Conservation (phyloP, 2,888 invertebrate species). For the Helleia helle region DNA sequence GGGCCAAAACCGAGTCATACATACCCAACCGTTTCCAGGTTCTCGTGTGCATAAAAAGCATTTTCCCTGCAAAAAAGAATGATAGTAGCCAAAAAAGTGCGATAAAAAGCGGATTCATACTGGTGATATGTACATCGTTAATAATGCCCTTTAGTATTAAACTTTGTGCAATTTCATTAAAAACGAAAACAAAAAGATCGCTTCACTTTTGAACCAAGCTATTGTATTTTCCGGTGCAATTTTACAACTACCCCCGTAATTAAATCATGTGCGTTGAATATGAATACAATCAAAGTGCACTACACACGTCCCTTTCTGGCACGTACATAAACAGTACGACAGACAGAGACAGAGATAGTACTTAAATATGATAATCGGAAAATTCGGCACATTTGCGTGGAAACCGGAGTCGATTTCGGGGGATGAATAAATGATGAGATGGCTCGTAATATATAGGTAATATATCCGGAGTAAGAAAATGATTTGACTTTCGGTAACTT, state of each 20-base stretch:
- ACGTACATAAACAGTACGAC: conserved; percentile 3
- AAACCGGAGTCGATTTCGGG: conserved; percentile 34
- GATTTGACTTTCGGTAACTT: conserved; percentile 14
- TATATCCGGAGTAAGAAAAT: conserved; percentile 25
- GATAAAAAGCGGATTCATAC: too few species aligned
- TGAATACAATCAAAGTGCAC: conserved; percentile 22
- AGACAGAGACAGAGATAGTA: conserved; percentile 33
- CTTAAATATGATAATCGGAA: conserved; percentile 64
- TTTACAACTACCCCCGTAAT: conserved; percentile 13
- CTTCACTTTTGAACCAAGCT: background rate
- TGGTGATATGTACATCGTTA: too few species aligned
- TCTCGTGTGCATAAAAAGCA: too few species aligned
- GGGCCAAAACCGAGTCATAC: too few species aligned
- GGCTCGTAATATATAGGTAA: conserved; percentile 36
- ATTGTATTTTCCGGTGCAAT: conserved; percentile 2
- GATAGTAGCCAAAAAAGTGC: too few species aligned
- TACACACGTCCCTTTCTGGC: conserved; percentile 16
- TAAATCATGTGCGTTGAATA: conserved; percentile 19
- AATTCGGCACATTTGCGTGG: conserved; percentile 49
- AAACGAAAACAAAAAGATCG: background rate
- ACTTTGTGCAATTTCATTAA: background rate
- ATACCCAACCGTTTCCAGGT: too few species aligned
- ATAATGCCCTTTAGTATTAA: background rate
- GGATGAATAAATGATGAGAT: conserved; percentile 54
- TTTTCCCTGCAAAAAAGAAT: too few species aligned